Conservation (phyloP, 2,113 vertebrate genomes). For the Natator depressus region DNA sequence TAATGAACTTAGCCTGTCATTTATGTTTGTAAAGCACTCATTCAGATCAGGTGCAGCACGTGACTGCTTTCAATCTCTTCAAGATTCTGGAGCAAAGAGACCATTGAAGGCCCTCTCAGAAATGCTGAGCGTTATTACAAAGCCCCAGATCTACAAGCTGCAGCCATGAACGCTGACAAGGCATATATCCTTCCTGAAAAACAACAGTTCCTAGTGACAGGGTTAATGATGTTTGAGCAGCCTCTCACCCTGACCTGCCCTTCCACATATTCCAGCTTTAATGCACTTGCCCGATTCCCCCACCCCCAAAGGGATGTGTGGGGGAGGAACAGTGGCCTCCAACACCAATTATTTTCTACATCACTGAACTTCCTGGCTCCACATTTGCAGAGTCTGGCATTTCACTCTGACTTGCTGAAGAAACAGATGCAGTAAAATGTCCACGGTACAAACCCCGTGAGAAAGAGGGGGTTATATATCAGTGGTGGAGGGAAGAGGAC, state of each 20-base stretch:
- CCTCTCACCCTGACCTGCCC: constrained; percentile 48
- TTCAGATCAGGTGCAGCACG: not conserved
- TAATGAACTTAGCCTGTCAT: rapidly evolving
- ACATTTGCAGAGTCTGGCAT: not conserved
- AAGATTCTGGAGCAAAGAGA: rapidly evolving
- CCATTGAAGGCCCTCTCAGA: not conserved
- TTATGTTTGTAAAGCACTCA: rapidly evolving
- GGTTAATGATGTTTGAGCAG: constrained; percentile 63
- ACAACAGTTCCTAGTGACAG: constrained; percentile 30
- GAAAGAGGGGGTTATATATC: not conserved
- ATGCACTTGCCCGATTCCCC: constrained; percentile 34
- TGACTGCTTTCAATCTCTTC: rapidly evolving
- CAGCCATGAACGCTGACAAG: not conserved
- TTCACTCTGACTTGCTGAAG: not conserved
- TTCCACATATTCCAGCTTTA: constrained; percentile 26
- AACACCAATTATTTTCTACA: constrained; percentile 46
- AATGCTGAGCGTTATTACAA: not conserved
- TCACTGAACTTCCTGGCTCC: constrained; percentile 31
- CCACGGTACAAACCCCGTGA: not conserved
- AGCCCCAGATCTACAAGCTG: not conserved
- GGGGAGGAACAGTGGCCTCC: constrained; percentile 36
- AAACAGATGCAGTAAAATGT: constrained; percentile 15
- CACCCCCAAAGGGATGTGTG: not conserved
- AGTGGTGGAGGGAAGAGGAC: not conserved
- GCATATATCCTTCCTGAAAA: constrained; percentile 37